Conservation (phyloP, 2,113 vertebrate species). For the Centropristis striata region DNA sequence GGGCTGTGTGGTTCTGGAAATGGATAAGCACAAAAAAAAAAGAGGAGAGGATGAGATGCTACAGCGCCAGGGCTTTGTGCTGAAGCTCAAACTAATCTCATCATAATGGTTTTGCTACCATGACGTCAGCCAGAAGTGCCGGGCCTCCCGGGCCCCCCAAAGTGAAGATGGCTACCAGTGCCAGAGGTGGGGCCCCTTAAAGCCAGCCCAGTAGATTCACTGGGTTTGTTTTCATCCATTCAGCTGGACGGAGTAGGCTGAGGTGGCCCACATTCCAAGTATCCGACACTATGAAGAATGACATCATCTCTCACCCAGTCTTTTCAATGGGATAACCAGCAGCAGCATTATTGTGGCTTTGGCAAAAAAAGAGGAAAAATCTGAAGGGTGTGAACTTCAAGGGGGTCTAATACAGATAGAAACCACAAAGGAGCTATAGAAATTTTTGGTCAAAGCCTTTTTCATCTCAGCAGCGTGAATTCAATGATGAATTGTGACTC, state of each 20-base stretch:
- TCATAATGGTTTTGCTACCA: conserved; percentile 76
- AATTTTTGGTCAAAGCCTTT: conserved; percentile 37
- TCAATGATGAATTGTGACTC: conserved; percentile 20
- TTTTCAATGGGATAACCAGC: conserved; percentile 63
- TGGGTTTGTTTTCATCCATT: conserved; percentile 70
- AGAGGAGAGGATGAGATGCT: conserved; percentile 38
- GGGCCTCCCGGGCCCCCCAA: conserved; percentile 59
- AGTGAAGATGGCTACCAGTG: conserved; percentile 71
- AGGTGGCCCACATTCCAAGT: conserved; percentile 65
- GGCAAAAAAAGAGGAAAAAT: conserved; percentile 31
- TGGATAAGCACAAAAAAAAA: conserved; percentile 11
- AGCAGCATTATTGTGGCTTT: conserved; percentile 57
- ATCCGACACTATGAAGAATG: conserved; percentile 64
- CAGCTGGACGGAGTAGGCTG: conserved; percentile 44
- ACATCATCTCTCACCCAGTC: conserved; percentile 74
- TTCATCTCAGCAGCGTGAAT: conserved; percentile 42
- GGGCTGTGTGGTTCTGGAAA: conserved; percentile 32
- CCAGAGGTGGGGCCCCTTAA: conserved; percentile 71
- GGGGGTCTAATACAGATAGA: conserved; percentile 44
- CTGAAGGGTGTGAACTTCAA: conserved; percentile 66
- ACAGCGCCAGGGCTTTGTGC: conserved; percentile 60
- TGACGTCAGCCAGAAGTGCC: conserved; percentile 72
- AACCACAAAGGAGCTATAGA: conserved; percentile 53
- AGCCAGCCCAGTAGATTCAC: conserved; percentile 40
- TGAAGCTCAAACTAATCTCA: conserved; percentile 72